phyloP scores from a whole-genome alignment of 2,797 vertebrate genomes.

The Yasuhikotakia modesta region DNA sequence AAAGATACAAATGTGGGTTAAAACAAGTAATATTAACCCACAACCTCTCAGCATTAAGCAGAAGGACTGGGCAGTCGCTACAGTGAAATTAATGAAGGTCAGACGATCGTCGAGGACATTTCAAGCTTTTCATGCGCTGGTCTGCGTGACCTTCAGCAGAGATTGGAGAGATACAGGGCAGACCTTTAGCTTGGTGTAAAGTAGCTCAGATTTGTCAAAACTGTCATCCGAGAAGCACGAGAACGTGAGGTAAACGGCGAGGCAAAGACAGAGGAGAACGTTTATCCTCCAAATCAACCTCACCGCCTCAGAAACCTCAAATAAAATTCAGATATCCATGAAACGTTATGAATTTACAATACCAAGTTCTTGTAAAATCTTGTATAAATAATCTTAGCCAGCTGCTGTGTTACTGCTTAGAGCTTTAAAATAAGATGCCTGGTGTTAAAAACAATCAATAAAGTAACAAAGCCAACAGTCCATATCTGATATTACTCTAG shows the following conservation, averaged over 20 bases:
- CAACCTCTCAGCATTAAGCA: neutral
- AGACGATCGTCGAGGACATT: constrained; percentile 25
- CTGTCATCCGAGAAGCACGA: neutral
- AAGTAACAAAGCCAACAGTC: constrained; percentile 7
- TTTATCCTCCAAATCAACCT: neutral
- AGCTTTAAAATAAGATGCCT: neutral
- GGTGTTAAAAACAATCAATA: neutral
- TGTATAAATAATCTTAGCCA: neutral
- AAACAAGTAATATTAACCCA: neutral
- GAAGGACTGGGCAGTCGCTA: constrained; percentile 14
- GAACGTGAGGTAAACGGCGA: neutral
- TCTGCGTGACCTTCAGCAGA: constrained; percentile 18
- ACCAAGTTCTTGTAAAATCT: neutral
- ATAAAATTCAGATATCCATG: neutral
- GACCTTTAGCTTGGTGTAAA: neutral
- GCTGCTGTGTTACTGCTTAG: neutral
- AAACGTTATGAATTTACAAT: neutral
- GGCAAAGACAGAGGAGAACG: neutral
- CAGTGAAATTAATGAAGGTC: constrained; percentile 24
- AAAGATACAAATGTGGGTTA: neutral
- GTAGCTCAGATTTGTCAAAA: neutral
- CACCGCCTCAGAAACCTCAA: neutral
- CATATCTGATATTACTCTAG: constrained; percentile 17
- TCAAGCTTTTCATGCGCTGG: constrained; percentile 2
- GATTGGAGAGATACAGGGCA: neutral